Conservation (phyloP, 2,888 invertebrate species). For the Nephrotoma guestfalica region DNA sequence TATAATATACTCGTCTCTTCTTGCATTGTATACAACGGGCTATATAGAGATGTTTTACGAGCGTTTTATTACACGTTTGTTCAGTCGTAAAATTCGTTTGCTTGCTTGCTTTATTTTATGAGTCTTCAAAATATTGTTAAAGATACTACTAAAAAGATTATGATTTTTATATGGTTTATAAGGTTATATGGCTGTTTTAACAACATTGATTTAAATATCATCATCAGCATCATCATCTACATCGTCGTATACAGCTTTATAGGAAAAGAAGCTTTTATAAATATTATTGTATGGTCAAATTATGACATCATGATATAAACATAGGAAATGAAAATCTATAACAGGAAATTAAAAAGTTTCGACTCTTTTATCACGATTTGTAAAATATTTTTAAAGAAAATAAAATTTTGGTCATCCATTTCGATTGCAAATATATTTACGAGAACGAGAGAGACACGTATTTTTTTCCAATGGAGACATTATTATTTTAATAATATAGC, state of each 20-base stretch:
- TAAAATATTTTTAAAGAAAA: background rate
- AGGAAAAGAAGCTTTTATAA: background rate
- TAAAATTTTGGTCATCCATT: background rate
- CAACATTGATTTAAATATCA: background rate
- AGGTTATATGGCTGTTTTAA: slow-evolving; percentile 7
- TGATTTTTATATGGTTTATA: slow-evolving; percentile 5
- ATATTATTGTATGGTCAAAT: background rate
- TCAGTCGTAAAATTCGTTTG: slow-evolving; percentile 8
- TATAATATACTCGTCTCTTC: background rate
- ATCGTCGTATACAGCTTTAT: background rate
- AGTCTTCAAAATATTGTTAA: slow-evolving; percentile 7
- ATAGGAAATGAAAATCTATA: background rate
- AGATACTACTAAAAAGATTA: slow-evolving; percentile 6
- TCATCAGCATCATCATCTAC: background rate
- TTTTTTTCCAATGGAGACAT: background rate
- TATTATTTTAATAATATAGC: background rate
- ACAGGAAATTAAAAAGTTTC: background rate
- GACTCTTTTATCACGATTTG: background rate
- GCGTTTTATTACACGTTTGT: slow-evolving; percentile 9
- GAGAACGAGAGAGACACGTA: background rate
- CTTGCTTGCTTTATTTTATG: slow-evolving; percentile 4
- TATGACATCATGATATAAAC: background rate
- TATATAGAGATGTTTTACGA: slow-evolving; percentile 5
- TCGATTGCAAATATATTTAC: background rate
- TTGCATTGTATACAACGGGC: background rate